Evolutionary conservation across 2,888 invertebrate species (phyloP).

Genomic region (Noctua janthe): DNA sequence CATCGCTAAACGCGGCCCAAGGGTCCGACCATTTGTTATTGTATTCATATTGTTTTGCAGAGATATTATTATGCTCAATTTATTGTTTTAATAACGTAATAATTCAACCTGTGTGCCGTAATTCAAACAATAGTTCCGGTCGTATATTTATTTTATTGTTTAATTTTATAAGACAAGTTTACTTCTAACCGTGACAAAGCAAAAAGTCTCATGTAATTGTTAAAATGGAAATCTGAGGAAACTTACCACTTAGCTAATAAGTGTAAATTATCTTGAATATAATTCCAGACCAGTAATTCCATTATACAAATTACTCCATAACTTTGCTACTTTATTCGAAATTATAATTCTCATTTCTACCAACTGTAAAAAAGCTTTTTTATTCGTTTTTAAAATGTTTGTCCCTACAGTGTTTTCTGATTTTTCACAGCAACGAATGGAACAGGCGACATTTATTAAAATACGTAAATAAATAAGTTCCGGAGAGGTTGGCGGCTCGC

Average conservation of each 20-base stretch:
- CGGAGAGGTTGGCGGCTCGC: constrained; percentile 63
- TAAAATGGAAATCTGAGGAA: constrained; percentile 8
- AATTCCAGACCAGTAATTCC: constrained; percentile 16
- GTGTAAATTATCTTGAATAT: constrained; percentile 24
- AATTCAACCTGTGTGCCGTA: constrained; percentile 3
- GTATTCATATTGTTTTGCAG: constrained; percentile 21
- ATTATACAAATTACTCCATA: constrained; percentile 41
- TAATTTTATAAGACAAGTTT: neutral
- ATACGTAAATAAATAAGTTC: constrained; percentile 65
- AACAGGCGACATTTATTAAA: constrained; percentile 66
- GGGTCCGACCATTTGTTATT: constrained; percentile 41
- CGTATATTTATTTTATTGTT: neutral
- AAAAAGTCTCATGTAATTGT: neutral
- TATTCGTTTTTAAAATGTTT: constrained; percentile 17
- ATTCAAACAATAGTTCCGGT: constrained; percentile 10
- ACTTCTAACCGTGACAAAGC: neutral
- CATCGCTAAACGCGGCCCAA: constrained; percentile 52
- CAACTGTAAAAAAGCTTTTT: constrained; percentile 6
- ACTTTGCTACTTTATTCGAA: constrained; percentile 24
- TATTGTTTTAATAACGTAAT: constrained; percentile 27
- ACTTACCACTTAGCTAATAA: constrained; percentile 18
- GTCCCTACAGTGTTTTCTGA: constrained; percentile 27
- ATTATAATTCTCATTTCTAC: constrained; percentile 37
- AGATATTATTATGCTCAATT: constrained; percentile 29
- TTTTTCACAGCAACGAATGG: constrained; percentile 45